Evolutionary conservation across 2,797 vertebrate species (phyloP).

Genomic region (Ctenopoma multispine): DNA sequence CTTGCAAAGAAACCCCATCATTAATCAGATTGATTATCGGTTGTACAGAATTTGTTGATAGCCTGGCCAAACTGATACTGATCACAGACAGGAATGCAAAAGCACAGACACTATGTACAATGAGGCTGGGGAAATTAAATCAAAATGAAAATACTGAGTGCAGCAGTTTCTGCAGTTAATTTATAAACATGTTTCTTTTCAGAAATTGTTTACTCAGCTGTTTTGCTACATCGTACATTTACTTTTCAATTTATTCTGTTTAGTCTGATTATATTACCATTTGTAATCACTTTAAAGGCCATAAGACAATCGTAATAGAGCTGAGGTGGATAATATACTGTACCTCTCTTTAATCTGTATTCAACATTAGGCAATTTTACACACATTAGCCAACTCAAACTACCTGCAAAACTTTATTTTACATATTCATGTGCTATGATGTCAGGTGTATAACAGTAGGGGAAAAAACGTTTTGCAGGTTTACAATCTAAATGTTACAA

Average conservation of each 20-base stretch:
- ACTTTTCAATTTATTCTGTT: slow-evolving; percentile 31
- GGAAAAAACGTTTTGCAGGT: background rate
- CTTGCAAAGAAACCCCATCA: background rate
- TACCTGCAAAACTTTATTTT: background rate
- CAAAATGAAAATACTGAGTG: background rate
- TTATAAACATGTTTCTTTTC: slow-evolving; percentile 16
- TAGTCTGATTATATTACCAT: slow-evolving; percentile 5
- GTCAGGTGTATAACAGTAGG: background rate
- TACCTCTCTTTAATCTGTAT: background rate
- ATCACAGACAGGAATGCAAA: slow-evolving; percentile 6
- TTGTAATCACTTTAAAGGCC: slow-evolving; percentile 50
- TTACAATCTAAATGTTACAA: background rate
- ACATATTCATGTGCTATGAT: background rate
- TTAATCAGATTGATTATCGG: no score
- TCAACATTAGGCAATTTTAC: background rate
- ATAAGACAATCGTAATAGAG: slow-evolving; percentile 2
- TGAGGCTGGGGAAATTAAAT: background rate
- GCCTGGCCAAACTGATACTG: background rate
- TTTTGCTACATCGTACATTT: slow-evolving; percentile 20
- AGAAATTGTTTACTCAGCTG: slow-evolving; percentile 30
- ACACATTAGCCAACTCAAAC: background rate
- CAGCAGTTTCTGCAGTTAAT: slow-evolving; percentile 8
- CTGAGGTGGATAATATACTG: background rate
- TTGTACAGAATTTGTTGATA: background rate
- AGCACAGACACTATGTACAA: background rate